Conservation (phyloP, 2,113 vertebrate species). For the Gobio gobio region DNA sequence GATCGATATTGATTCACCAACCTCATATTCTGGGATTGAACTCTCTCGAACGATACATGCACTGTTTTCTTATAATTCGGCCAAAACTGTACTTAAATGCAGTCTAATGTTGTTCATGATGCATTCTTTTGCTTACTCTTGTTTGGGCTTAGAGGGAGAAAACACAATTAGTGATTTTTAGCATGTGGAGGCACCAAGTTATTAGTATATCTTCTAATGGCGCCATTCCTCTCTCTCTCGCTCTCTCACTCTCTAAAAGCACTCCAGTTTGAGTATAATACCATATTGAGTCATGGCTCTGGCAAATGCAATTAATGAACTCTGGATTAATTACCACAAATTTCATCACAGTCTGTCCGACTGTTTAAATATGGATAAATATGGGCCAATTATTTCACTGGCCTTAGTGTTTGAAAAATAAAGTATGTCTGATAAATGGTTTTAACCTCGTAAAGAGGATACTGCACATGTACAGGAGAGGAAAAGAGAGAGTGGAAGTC, state of each 20-base stretch:
- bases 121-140: not conserved
- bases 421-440: not conserved
- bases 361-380: slow-evolving; percentile 38
- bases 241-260: slow-evolving; percentile 14
- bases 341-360: slow-evolving; percentile 25
- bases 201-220: not conserved
- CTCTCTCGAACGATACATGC: not conserved
- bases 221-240: not conserved
- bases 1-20: not conserved
- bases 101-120: slow-evolving; percentile 15
- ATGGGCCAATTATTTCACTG: slow-evolving; percentile 23
- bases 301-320: slow-evolving; percentile 47
- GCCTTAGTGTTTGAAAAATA: slow-evolving; percentile 1
- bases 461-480: not conserved
- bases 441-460: not conserved
- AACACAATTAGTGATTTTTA: slow-evolving; percentile 8
- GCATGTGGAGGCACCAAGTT: not conserved
- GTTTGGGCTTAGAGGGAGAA: not conserved
- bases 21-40: not conserved
- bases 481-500: not conserved
- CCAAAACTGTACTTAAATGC: not conserved
- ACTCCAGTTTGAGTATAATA: slow-evolving; percentile 4
- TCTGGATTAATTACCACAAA: slow-evolving; percentile 42
- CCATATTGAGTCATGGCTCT: slow-evolving; percentile 22
- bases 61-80: not conserved